Base-by-base conservation (phyloP, 2,113 vertebrate species). In the Oostethus manadensis region DNA sequence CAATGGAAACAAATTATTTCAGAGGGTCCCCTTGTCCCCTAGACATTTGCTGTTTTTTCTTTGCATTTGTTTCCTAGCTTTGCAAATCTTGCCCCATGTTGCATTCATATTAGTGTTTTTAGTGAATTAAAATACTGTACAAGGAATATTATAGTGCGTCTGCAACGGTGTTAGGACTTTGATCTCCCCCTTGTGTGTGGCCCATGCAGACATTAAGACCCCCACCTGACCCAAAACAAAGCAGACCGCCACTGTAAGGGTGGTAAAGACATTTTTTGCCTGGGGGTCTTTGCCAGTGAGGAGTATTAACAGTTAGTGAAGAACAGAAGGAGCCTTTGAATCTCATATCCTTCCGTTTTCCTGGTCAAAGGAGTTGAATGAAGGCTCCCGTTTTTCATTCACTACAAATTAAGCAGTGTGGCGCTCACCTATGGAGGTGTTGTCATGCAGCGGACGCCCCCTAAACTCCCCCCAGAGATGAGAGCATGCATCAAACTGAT, bases 301-400 rank as follows among this genome's bases (percentile, higher is more conserved):
- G 5, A 42, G 38, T 14, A 42, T 42, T 42, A 42, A 42, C 38
- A 68, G 10, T 16, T 20, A 58, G 14, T 45, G 22, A n/a, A 9
- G 20, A 43, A 21, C 13, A 21, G 21, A 43, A 57, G 40, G 13
- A 10, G 46, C 18, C 17, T 18, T 48, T 48, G 46, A 50, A 21
- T 8, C 18, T 23, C 13, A 29, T 16, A 17, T 29, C 26, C 20
- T 6, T 58, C 29, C 15, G 15, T 10, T 17, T n/a, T 45, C 10
- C 35, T 15, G 21, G 10, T 43, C 21, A 15, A 8, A 51, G 76
- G 66, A 68, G 80, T 79, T 60, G 54, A 62, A 77, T 78, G 80
- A 79, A 77, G 48, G 56, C 60, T 70, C 71, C 58, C 18, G 79
- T 81, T 86, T 79, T 83, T 76, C 44, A 65, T 59, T 72, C 29